These are phyloP conservation scores for Brachyopa scutellaris DNA, from an alignment of 2,888 invertebrate genomes.

Conservation along the genomic window DNA sequence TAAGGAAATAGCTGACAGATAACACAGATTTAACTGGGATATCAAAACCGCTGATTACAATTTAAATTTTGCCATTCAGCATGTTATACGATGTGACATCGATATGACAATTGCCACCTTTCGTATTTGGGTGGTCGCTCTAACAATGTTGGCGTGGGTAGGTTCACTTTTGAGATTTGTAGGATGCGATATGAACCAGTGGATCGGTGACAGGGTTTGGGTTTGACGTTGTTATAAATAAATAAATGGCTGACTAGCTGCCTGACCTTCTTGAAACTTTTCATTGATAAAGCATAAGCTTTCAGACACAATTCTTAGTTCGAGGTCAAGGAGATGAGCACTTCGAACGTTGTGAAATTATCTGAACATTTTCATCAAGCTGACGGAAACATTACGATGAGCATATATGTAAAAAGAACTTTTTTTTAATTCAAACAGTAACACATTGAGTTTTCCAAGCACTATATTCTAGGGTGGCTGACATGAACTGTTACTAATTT, in stretches of 20 bases:
- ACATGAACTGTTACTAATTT: too few relatives aligned
- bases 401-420: too few relatives aligned
- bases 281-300: too few relatives aligned
- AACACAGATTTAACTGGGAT: conserved; percentile 56
- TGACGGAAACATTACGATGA: too few relatives aligned
- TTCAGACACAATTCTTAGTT: too few relatives aligned
- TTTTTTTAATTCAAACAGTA: too few relatives aligned
- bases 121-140: background rate
- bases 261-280: too few relatives aligned
- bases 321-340: too few relatives aligned
- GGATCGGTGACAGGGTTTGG: conserved; percentile 29
- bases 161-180: conserved; percentile 31
- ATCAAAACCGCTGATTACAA: conserved; percentile 34
- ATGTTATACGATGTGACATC: conserved; percentile 12
- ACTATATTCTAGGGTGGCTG: too few relatives aligned
- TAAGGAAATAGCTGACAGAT: conserved; percentile 55
- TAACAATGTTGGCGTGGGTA: conserved; percentile 1
- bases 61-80: conserved; percentile 45
- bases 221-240: background rate
- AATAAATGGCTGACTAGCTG: background rate
- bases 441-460: too few relatives aligned
- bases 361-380: too few relatives aligned
- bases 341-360: too few relatives aligned
- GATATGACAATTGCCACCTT: conserved; percentile 52
- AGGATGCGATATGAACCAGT: conserved; percentile 15